Percentiles rank a stretch among this genome's conserved stretches.
These are phyloP conservation scores for Maniola jurtina DNA, from an alignment of 1,140 invertebrate species.

Conservation along the genomic window DNA sequence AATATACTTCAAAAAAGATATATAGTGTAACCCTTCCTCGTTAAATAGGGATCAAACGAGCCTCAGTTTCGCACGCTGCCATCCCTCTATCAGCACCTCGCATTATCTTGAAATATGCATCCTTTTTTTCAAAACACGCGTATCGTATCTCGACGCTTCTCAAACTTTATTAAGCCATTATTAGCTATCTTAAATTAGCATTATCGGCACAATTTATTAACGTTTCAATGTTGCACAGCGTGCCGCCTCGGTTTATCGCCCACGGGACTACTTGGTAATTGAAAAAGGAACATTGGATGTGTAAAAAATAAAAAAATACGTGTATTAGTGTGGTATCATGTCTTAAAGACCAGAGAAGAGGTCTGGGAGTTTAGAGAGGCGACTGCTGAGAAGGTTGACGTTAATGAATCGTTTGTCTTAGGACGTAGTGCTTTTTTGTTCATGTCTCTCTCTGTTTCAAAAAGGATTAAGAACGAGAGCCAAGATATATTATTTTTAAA, in stretches of 20 bases:
- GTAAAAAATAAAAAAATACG: neutral
- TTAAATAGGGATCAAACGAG: neutral
- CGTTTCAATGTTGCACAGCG: slow-evolving; percentile 21
- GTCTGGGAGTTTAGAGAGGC: no score
- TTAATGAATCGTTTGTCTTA: no score
- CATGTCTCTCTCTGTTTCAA: no score
- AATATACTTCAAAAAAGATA: no score
- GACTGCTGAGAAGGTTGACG: no score
- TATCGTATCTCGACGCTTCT: slow-evolving; percentile 16
- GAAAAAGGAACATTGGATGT: neutral
- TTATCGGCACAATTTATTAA: slow-evolving; percentile 29
- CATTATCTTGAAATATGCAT: slow-evolving; percentile 26
- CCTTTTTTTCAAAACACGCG: slow-evolving; percentile 16
- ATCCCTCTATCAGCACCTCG: neutral
- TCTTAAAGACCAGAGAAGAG: no score
- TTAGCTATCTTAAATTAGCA: slow-evolving; percentile 31
- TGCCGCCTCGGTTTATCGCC: slow-evolving; percentile 22
- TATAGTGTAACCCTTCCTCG: neutral
- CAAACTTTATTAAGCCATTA: slow-evolving; percentile 39
- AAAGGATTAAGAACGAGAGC: no score
- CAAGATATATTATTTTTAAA: no score
- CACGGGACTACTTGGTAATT: slow-evolving; percentile 10
- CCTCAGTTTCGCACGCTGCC: neutral
- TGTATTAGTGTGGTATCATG: no score
- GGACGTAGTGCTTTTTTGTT: no score